Conservation (phyloP, 2,888 invertebrate genomes). For the Aproaerema taeniolella region DNA sequence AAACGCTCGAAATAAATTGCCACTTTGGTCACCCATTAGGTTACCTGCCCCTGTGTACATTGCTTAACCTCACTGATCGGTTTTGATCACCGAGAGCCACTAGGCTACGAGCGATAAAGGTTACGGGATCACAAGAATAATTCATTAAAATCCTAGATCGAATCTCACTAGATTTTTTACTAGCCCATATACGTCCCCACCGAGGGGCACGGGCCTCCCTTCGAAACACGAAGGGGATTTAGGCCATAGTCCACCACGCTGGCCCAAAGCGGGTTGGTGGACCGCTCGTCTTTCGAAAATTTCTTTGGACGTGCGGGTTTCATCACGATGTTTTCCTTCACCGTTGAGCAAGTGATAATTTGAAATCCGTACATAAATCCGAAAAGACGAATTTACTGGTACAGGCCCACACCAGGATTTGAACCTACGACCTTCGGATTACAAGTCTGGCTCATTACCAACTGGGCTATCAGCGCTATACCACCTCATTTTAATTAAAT, state of each 20-base stretch:
- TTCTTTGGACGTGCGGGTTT: not conserved
- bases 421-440: not conserved
- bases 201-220: not conserved
- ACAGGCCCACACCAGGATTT: not conserved
- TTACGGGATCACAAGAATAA: no score
- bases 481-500: no score
- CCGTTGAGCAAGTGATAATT: not conserved
- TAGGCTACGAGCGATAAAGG: no score
- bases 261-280: not conserved
- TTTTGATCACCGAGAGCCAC: no score
- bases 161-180: no score
- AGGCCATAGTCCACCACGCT: conserved; percentile 2
- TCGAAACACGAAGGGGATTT: not conserved
- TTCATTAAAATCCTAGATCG: no score
- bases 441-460: not conserved
- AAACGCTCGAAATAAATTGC: no score
- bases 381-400: not conserved
- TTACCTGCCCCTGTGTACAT: no score
- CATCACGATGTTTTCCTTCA: not conserved
- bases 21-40: no score
- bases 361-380: not conserved
- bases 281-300: not conserved
- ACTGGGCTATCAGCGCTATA: not conserved
- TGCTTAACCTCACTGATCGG: no score
- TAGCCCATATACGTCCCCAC: conserved; percentile 1